Conservation (phyloP, 2,888 invertebrate genomes). For the Limnephilus auricula region DNA sequence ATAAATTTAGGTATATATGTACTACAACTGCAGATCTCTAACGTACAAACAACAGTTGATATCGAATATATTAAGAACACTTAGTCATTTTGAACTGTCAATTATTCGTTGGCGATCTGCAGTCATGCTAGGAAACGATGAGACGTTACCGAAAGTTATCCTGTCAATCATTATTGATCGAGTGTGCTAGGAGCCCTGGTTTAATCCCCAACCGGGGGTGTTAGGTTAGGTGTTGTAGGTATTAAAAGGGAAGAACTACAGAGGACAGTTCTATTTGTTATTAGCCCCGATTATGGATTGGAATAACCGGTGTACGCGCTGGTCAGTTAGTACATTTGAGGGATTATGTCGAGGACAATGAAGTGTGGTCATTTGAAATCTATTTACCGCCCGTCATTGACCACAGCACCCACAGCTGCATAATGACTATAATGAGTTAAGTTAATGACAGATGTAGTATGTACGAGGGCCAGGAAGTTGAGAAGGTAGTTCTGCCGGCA, state of each 20-base stretch:
- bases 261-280: neutral
- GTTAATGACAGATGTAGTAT: conserved; percentile 18
- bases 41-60: too few species aligned
- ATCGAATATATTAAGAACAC: too few species aligned
- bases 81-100: too few species aligned
- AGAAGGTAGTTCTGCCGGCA: neutral
- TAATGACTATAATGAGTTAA: conserved; percentile 22
- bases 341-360: conserved; percentile 32
- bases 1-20: too few species aligned
- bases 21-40: too few species aligned
- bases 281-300: neutral
- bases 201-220: neutral
- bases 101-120: too few species aligned
- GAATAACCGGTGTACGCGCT: neutral
- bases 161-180: too few species aligned
- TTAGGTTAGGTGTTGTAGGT: neutral
- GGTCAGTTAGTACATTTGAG: neutral
- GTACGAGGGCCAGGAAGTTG: neutral
- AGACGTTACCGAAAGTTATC: too few species aligned
- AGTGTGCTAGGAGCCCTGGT: too few species aligned
- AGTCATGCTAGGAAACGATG: too few species aligned
- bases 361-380: conserved; percentile 27
- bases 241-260: neutral
- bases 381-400: neutral
- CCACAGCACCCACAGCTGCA: conserved; percentile 28